Conservation (phyloP, 2,888 invertebrate genomes). For the Furcula furcula region DNA sequence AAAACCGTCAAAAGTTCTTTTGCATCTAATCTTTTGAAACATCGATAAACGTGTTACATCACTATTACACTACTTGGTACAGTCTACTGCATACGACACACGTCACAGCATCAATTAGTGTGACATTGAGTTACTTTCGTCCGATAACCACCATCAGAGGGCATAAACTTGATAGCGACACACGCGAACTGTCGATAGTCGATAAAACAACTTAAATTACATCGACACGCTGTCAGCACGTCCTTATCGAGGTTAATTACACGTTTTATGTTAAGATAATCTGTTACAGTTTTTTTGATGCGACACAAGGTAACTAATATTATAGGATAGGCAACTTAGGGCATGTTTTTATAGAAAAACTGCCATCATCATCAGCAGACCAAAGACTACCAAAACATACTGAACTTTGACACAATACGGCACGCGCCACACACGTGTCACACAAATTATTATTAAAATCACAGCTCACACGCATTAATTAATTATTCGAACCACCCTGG, state of each 20-base stretch:
- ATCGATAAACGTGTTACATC: background rate
- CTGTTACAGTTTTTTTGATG: too few species aligned
- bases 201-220: constrained; percentile 63
- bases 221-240: constrained; percentile 50
- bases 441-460: too few species aligned
- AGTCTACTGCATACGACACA: background rate
- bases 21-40: background rate
- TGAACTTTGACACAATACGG: too few species aligned
- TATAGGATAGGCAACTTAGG: too few species aligned
- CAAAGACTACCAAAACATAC: too few species aligned
- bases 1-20: too few species aligned
- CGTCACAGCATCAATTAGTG: constrained; percentile 56
- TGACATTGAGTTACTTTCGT: constrained; percentile 59
- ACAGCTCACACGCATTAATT: too few species aligned
- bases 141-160: constrained; percentile 51
- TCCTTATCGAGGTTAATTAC: background rate
- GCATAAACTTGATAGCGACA: constrained; percentile 60
- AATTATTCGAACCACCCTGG: too few species aligned
- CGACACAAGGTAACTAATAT: too few species aligned
- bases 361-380: too few species aligned
- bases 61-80: background rate
- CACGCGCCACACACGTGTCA: too few species aligned
- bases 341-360: too few species aligned
- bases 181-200: constrained; percentile 62
- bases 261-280: background rate